A percentile compares a stretch with the other conserved stretches of the same genome.
phyloP scores from a whole-genome alignment of 2,113 vertebrate genomes.

The Oryzias celebensis region DNA sequence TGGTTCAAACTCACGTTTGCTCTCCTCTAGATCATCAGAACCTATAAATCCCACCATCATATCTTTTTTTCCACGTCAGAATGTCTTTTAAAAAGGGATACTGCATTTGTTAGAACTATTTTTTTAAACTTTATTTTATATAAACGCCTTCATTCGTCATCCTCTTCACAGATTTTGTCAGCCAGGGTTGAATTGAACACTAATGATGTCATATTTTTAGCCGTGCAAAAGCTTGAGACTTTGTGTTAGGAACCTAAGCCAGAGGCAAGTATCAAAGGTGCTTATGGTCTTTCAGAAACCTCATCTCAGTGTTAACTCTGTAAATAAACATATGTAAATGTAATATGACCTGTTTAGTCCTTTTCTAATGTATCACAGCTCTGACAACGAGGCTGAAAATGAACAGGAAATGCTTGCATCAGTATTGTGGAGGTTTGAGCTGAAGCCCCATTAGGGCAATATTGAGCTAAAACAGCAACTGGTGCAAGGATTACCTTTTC shows the following conservation, averaged over 20 bases:
- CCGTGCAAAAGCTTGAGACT: conserved; percentile 35
- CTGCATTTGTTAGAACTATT: conserved; percentile 65
- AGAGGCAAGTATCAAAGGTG: conserved; percentile 49
- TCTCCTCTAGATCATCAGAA: conserved; percentile 1
- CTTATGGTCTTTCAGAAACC: conserved; percentile 53
- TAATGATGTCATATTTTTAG: conserved; percentile 53
- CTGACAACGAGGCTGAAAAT: conserved; percentile 29
- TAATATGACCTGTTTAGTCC: conserved; percentile 41
- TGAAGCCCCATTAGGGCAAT: conserved; percentile 3
- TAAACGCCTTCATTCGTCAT: conserved; percentile 33
- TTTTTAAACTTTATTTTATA: neutral
- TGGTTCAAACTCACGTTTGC: neutral
- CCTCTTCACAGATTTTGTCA: conserved; percentile 38
- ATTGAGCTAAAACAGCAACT: conserved; percentile 26
- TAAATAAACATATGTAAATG: conserved; percentile 58
- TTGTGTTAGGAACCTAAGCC: conserved; percentile 65
- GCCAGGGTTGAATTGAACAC: conserved; percentile 39
- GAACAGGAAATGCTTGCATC: conserved; percentile 36
- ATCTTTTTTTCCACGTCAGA: conserved; percentile 22
- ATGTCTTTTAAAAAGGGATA: conserved; percentile 64
- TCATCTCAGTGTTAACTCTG: conserved; percentile 64
- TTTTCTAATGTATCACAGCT: conserved; percentile 24
- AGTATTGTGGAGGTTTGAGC: conserved; percentile 51
- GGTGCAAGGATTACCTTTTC: conserved; percentile 27
- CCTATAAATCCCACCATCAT: conserved; percentile 35